These are phyloP conservation scores for Pyrrhosoma nymphula DNA, from an alignment of 2,888 invertebrate genomes.

Conservation along the genomic window DNA sequence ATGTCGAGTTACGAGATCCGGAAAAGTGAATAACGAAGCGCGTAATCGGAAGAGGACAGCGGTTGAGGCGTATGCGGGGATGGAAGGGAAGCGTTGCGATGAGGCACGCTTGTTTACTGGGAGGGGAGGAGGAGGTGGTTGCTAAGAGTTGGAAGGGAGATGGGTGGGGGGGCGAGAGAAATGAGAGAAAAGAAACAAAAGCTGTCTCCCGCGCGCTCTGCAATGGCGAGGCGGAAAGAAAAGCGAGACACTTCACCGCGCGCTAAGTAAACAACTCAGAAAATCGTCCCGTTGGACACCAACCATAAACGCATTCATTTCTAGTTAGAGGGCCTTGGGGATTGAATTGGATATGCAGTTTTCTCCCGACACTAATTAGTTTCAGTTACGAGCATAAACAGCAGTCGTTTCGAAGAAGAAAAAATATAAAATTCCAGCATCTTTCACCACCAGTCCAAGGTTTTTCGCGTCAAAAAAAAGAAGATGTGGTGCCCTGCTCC, in stretches of 20 bases:
- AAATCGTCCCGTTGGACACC: slow-evolving; percentile 18
- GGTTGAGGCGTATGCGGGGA: not conserved
- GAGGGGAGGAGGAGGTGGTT: too few relatives aligned
- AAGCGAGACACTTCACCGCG: not conserved
- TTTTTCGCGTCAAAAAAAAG: not conserved
- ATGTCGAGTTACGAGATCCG: not conserved
- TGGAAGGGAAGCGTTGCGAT: too few relatives aligned
- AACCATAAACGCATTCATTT: slow-evolving; percentile 18
- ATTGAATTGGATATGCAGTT: not conserved
- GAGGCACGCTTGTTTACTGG: too few relatives aligned
- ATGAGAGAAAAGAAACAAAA: not conserved
- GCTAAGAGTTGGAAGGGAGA: too few relatives aligned
- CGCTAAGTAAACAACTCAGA: slow-evolving; percentile 11
- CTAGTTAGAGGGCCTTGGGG: not conserved
- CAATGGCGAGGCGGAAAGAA: not conserved
- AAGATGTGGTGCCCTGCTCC: not conserved
- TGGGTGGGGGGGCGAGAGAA: not conserved
- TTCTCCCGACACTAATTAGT: not conserved
- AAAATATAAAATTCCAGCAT: too few relatives aligned
- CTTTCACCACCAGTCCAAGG: not conserved
- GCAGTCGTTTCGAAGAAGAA: not conserved
- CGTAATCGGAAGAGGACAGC: not conserved
- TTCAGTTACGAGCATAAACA: not conserved
- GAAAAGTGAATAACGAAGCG: slow-evolving; percentile 49
- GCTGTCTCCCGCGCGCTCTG: too few relatives aligned